Percentiles rank a stretch among this genome's conserved stretches.
Conservation (phyloP, 1,140 invertebrate genomes). For the Phocides pigmalion region DNA sequence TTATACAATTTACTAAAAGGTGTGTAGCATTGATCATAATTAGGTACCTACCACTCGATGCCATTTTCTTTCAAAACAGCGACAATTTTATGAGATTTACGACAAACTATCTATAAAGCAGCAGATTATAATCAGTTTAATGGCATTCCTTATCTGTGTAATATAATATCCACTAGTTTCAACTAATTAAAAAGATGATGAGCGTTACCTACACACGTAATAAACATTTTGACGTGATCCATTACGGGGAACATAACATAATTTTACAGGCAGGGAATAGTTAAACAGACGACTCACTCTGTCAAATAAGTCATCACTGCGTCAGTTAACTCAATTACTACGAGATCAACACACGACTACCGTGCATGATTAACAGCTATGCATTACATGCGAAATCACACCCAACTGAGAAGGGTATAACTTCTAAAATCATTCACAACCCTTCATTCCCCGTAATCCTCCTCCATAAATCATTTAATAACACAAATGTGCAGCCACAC, state of each 20-base stretch:
- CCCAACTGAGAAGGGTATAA: conserved; percentile 47
- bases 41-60: neutral
- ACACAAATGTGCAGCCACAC: conserved; percentile 81
- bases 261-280: conserved; percentile 49
- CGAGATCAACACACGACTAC: conserved; percentile 79
- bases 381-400: conserved; percentile 45
- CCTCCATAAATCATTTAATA: conserved; percentile 83
- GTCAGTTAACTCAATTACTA: conserved; percentile 82
- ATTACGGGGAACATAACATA: conserved; percentile 50
- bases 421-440: conserved; percentile 52
- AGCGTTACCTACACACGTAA: conserved; percentile 10
- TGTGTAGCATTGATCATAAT: neutral
- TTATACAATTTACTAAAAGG: conserved; percentile 5
- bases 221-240: conserved; percentile 55
- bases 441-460: conserved; percentile 60
- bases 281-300: conserved; percentile 69
- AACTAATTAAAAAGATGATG: conserved; percentile 33
- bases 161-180: conserved; percentile 7
- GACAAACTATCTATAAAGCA: neutral
- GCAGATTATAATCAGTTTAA: conserved; percentile 4
- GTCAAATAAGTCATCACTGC: conserved; percentile 80
- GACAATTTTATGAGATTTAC: neutral
- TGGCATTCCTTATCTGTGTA: conserved; percentile 23
- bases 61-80: neutral
- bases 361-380: conserved; percentile 68